Percentiles rank a stretch among this genome's conserved stretches.
Conservation (phyloP, 2,113 vertebrate species). For the Dolichallabes microphthalmus region DNA sequence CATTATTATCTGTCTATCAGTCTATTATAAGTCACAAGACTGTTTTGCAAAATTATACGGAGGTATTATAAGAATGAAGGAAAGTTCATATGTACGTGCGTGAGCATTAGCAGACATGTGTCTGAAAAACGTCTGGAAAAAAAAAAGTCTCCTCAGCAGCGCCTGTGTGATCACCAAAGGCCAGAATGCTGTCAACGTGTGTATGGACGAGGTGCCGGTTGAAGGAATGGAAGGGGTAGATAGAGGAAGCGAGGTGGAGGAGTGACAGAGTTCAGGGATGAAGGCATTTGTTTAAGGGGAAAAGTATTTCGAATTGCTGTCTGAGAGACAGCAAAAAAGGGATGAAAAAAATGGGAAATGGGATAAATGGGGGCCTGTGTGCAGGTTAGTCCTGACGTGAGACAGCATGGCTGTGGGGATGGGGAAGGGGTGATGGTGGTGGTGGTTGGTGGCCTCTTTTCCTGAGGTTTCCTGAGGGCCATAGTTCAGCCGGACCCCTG, state of each 20-base stretch:
- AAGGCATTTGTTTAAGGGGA: not conserved
- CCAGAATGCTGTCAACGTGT: constrained; percentile 35
- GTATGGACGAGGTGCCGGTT: constrained; percentile 49
- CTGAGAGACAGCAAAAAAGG: constrained; percentile 11
- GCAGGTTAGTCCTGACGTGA: constrained; percentile 64
- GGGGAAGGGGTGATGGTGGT: not conserved
- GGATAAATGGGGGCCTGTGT: constrained; percentile 33
- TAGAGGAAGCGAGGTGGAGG: constrained; percentile 39
- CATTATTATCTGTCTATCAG: not conserved
- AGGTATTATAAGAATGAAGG: not conserved
- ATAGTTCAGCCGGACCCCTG: constrained; percentile 56
- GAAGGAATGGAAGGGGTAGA: constrained; percentile 38
- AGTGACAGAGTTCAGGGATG: constrained; percentile 28
- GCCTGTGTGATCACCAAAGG: constrained; percentile 33
- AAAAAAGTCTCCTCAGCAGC: constrained; percentile 16
- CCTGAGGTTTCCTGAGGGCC: constrained; percentile 66
- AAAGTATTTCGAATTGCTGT: constrained; percentile 4
- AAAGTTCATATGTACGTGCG: not conserved
- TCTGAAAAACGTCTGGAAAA: not conserved
- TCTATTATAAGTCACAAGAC: not conserved
- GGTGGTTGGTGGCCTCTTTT: constrained; percentile 72
- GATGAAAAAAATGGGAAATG: constrained; percentile 1
- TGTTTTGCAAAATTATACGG: not conserved
- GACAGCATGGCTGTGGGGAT: constrained; percentile 74
- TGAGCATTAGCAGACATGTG: constrained; percentile 6